Base-by-base conservation (phyloP, 1,140 invertebrate genomes). In the Solen grandis region DNA sequence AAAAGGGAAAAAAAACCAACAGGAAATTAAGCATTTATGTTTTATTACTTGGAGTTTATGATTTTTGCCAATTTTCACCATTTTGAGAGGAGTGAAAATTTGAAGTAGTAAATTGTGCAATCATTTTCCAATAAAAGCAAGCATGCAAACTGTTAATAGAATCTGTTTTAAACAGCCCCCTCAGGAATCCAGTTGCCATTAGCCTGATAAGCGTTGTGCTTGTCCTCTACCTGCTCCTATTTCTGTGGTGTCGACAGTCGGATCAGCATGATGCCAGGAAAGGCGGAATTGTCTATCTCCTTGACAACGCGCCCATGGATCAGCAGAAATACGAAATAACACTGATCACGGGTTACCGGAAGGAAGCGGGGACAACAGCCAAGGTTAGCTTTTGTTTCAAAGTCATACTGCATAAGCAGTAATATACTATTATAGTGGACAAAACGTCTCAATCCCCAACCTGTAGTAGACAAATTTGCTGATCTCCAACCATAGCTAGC, bases 241-340 rank as follows among this genome's bases (percentile, higher is more conserved):
- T 93, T 5, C 83, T 93, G 4, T 89, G 92, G 74, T 93, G 93
- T 31, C 83, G 92, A 14, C 83, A 82, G 35, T 86, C 91, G 76
- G 94, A 94, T 85, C 83, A 86, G 33, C 92, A 92, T 73, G 93
- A 94, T 76, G 79, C 87, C 50, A 85, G 76, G 60, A 89, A 90
- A 75, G 86, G 87, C 19, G 86, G 85, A 4, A 85, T 90, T 50
- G 83, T 90, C 8, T 89, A 88, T 50, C 87, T 93, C 16, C 82
- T 85, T 25, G 92, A 93, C 82, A 92, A 93, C 78, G 69, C 84
- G 8, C 63, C 87, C 22, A 79, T 85, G 29, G 91, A 92, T 72
- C 79, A 84, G 62, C 90, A 92, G 72, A 85, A 87, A 25, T 93
- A 92, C 85, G 86, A 92, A 65, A 84, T 93, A 29, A 88, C 88